Base-by-base conservation (phyloP, 1,140 invertebrate species). In the Cardiocondyla obscurior region DNA sequence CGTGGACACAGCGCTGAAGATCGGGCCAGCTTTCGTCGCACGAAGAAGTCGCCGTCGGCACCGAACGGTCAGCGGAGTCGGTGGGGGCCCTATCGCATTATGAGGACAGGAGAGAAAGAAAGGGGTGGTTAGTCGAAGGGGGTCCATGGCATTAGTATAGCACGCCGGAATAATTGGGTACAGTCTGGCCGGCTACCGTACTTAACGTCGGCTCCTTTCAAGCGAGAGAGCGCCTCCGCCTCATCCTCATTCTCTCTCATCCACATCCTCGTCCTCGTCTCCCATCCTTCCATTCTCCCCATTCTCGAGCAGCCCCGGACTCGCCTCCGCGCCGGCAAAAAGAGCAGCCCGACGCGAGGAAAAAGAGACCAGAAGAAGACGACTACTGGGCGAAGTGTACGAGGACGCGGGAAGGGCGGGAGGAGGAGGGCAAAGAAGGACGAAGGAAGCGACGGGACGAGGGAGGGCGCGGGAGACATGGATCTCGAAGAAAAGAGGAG, bases 141-240 rank as follows among this genome's bases (percentile, higher is more conserved):
- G 85, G 88, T 86, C 85, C 83, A 88, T 89, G 85, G 88, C 87
- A 90, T 91, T 91, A 92, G 91, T 93, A 92, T 93, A 93, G 92
- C 92, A 93, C 92, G 90, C 83, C 87, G 87, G 90, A 92, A 91
- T 94, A 94, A 94, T 94, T 94, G 91, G 92, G 90, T 93, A 92
- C 90, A 94, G 91, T 93, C 91, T 90, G 88, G 82, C 87, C 82
- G 88, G 92, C 92, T 93, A 93, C 92, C 87, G 92, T 92, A 90
- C 86, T 88, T 85, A 90, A 84, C 90, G 91, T 90, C 91, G 91
- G 91, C 90, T 90, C 85, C 90, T 92, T 92, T 92, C 86, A 91
- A 90, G 86, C 88, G 55, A 64, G 46, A 65, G 67, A 53, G 76
- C 55, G 65, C 73, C 74, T 74, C 70, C 64, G 55, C 60, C 42